Conservation (phyloP, 2,888 invertebrate species). For the Hydrotaea cyrtoneurina region DNA sequence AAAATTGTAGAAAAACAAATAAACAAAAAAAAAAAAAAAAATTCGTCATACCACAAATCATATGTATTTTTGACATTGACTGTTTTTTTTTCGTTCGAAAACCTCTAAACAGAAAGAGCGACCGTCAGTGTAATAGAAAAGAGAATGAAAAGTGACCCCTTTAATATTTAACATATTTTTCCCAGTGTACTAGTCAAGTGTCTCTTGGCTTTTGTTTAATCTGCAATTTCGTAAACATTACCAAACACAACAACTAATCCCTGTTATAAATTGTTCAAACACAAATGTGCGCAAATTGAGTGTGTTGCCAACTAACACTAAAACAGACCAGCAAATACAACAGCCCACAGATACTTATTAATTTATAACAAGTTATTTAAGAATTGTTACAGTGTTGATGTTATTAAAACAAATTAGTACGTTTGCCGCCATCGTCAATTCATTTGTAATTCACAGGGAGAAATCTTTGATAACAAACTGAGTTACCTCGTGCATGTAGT, state of each 20-base stretch:
- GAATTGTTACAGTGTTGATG: conserved; percentile 19
- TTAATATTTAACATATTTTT: too few relatives aligned
- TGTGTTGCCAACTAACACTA: not conserved
- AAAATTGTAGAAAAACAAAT: too few relatives aligned
- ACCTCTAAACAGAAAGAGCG: not conserved
- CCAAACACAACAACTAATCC: conserved; percentile 17
- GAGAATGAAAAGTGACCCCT: not conserved
- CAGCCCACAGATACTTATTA: conserved; percentile 8
- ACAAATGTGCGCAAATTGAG: not conserved
- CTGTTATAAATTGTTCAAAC: not conserved
- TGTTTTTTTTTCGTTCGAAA: not conserved
- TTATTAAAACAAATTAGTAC: not conserved
- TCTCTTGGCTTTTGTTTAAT: conserved; percentile 33
- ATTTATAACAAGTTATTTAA: conserved; percentile 30
- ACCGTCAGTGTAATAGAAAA: not conserved
- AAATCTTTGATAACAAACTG: not conserved
- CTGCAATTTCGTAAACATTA: conserved; percentile 42
- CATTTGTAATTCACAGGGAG: conserved; percentile 6
- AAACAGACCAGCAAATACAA: conserved; percentile 9
- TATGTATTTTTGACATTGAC: conserved; percentile 44
- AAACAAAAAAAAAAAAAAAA: not conserved
- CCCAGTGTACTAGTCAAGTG: not conserved
- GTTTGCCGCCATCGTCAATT: not conserved
- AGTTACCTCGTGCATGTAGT: not conserved
- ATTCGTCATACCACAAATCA: conserved; percentile 21